Evolutionary conservation across 1,140 invertebrate species (phyloP).

Genomic region (Trichonephila inaurata): DNA sequence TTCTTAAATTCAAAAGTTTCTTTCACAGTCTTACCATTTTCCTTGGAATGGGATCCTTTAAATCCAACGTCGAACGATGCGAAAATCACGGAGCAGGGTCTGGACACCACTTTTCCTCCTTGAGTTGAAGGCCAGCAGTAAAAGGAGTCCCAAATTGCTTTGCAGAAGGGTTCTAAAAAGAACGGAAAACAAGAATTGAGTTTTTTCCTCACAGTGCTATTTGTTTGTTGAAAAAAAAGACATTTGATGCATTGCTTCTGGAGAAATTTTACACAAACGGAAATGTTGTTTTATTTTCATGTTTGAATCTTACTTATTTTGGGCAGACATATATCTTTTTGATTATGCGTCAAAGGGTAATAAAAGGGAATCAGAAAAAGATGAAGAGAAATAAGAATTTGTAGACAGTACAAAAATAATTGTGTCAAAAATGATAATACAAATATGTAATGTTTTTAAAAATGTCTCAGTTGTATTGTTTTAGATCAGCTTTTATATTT

Average conservation of each 20-base stretch:
- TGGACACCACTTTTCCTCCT: conserved; percentile 81
- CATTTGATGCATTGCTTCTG: background rate
- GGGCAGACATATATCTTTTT: no score
- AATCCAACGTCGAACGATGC: conserved; percentile 53
- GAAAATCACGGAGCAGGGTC: conserved; percentile 72
- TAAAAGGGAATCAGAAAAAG: no score
- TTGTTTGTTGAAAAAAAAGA: background rate
- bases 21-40: conserved; percentile 43
- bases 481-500: no score
- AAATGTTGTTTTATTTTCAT: background rate
- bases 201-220: background rate
- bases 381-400: no score
- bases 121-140: conserved; percentile 89
- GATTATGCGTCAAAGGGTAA: no score
- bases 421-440: no score
- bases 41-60: conserved; percentile 36
- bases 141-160: conserved; percentile 86
- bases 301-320: no score
- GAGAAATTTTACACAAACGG: background rate
- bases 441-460: no score
- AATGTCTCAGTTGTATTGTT: no score
- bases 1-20: background rate
- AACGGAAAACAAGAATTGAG: background rate
- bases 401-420: no score
- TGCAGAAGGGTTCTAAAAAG: conserved; percentile 81